phyloP scores from a whole-genome alignment of 2,888 invertebrate genomes.

The Apamea sordens region DNA sequence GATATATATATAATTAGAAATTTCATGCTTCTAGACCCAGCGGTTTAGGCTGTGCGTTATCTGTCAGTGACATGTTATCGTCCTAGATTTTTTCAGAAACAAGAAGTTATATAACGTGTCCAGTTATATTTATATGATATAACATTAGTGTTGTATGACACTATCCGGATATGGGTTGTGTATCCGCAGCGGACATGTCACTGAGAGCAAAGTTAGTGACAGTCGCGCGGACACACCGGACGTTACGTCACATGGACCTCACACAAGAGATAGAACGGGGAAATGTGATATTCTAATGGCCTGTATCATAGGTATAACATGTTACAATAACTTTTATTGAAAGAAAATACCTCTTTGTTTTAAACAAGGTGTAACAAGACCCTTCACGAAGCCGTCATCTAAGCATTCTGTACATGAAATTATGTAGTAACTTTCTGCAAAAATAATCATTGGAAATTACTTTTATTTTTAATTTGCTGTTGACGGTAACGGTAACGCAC shows the following conservation, averaged over 20 bases:
- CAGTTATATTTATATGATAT: not conserved
- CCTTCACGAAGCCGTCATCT: not conserved
- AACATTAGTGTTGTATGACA: constrained; percentile 15
- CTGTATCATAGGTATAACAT: not conserved
- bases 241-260: constrained; percentile 39
- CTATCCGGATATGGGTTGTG: constrained; percentile 46
- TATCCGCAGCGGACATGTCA: constrained; percentile 57
- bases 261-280: constrained; percentile 10
- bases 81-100: not conserved
- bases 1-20: not conserved
- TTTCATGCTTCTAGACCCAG: not conserved
- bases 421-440: not conserved
- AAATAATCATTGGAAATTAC: not conserved
- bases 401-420: not conserved
- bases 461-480: not conserved
- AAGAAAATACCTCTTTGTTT: not conserved
- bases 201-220: constrained; percentile 60
- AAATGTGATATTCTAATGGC: constrained; percentile 22
- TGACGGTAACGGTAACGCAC: not conserved
- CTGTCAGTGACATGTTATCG: not conserved
- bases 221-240: constrained; percentile 36
- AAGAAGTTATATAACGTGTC: not conserved
- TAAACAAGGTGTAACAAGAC: not conserved
- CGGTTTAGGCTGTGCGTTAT: not conserved
- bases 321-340: not conserved